Conservation (phyloP, 2,888 invertebrate genomes). For the Aphodius granarius region DNA sequence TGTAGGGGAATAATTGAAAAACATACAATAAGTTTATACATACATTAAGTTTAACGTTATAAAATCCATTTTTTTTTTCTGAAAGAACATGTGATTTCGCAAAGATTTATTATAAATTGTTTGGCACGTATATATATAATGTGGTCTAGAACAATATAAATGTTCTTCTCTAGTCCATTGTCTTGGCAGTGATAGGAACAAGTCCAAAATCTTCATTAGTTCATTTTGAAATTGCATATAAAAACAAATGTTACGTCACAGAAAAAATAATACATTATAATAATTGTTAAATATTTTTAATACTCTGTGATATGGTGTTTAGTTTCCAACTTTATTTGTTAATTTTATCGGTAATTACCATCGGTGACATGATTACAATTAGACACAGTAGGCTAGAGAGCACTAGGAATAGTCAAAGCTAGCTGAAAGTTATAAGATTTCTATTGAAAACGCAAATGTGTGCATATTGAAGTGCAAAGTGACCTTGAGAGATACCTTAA, state of each 20-base stretch:
- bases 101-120: conserved; percentile 2
- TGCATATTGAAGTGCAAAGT: neutral
- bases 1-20: neutral
- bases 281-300: conserved; percentile 4
- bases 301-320: conserved; percentile 10
- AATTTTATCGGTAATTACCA: neutral
- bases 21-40: conserved; percentile 9
- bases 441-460: neutral
- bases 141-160: neutral
- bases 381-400: neutral
- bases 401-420: neutral
- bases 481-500: neutral
- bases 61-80: neutral
- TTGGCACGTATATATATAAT: neutral
- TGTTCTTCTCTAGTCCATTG: conserved; percentile 13
- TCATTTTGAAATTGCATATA: neutral
- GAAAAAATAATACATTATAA: neutral
- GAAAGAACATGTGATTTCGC: neutral
- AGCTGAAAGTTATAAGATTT: neutral
- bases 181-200: neutral
- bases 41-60: neutral
- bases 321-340: neutral
- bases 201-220: neutral
- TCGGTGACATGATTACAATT: neutral
- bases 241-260: neutral